These are phyloP conservation scores for Frankliniella intonsa DNA, from an alignment of 2,888 invertebrate genomes.

Conservation along the genomic window DNA sequence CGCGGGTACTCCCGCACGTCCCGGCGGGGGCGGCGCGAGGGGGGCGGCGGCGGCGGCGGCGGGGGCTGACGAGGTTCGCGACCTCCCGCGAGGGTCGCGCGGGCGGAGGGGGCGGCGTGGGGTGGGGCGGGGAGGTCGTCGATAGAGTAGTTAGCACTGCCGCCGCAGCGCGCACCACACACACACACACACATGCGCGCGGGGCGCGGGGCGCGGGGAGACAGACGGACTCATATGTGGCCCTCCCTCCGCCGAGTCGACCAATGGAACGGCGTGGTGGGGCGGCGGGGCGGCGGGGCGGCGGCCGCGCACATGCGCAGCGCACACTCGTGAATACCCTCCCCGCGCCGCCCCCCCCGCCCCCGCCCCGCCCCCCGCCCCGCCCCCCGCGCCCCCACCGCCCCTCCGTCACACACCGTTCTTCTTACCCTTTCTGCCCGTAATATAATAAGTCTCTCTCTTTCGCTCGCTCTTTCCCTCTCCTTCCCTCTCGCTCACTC, in stretches of 20 bases:
- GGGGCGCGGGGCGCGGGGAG: neutral
- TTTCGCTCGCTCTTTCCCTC: neutral
- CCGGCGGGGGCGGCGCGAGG: neutral
- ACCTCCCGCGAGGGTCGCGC: conserved; percentile 1
- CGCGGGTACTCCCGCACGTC: neutral
- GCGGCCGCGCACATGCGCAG: conserved; percentile 11
- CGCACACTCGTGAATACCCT: conserved; percentile 4
- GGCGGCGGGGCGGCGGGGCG: conserved; percentile 2
- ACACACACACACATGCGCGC: neutral
- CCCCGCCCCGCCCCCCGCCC: neutral
- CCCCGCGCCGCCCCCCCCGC: neutral
- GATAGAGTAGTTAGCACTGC: conserved; percentile 18
- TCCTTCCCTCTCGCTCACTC: neutral
- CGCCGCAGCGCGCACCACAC: neutral
- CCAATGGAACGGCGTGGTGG: conserved; percentile 18
- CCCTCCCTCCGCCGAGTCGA: conserved; percentile 13
- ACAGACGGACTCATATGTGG: conserved; percentile 21
- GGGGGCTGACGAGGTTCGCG: conserved; percentile 2
- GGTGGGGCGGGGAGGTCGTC: neutral
- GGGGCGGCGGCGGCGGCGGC: neutral
- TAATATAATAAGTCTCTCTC: conserved; percentile 4
- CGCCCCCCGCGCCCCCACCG: neutral
- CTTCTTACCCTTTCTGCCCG: conserved; percentile 15
- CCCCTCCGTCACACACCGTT: conserved; percentile 8
- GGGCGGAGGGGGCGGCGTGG: neutral